These are phyloP conservation scores for Drosophila ironensis DNA, from an alignment of 1,140 invertebrate species.

Conservation along the genomic window DNA sequence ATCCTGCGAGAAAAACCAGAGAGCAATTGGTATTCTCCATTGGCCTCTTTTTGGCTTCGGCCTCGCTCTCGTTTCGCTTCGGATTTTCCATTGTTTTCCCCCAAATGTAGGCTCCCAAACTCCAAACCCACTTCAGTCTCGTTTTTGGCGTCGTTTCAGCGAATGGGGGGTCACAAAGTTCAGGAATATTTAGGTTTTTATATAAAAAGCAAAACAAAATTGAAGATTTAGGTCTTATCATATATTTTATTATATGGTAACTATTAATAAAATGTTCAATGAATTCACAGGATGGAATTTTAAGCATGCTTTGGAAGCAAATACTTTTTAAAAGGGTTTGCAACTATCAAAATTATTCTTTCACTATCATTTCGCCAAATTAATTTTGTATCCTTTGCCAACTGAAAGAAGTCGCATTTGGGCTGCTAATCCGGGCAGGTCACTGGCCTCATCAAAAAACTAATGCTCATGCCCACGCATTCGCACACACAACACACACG, in stretches of 20 bases:
- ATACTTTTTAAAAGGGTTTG: no score
- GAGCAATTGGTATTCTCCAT: not conserved
- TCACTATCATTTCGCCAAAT: no score
- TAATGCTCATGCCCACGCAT: constrained; percentile 21
- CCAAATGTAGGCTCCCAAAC: not conserved
- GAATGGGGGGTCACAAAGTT: not conserved
- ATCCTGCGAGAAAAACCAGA: not conserved
- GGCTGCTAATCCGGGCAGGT: constrained; percentile 1
- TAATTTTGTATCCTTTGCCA: no score
- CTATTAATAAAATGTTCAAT: no score
- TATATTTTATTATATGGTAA: no score
- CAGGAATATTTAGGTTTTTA: not conserved
- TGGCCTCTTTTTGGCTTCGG: not conserved
- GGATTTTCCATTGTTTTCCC: not conserved
- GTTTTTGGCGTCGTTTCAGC: constrained; percentile 9
- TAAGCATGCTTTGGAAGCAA: no score
- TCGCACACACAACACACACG: constrained; percentile 3
- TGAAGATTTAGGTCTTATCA: no score
- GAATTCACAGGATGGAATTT: no score
- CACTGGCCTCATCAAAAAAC: constrained; percentile 32
- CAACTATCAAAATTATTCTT: no score
- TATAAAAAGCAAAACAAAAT: constrained; percentile 1
- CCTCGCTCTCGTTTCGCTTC: constrained; percentile 8
- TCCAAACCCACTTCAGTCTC: constrained; percentile 17
- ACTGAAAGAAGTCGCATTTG: no score